Percentiles rank a stretch among this genome's conserved stretches.
phyloP scores from a whole-genome alignment of 1,140 invertebrate genomes.

The Pristionchus pacificus region DNA sequence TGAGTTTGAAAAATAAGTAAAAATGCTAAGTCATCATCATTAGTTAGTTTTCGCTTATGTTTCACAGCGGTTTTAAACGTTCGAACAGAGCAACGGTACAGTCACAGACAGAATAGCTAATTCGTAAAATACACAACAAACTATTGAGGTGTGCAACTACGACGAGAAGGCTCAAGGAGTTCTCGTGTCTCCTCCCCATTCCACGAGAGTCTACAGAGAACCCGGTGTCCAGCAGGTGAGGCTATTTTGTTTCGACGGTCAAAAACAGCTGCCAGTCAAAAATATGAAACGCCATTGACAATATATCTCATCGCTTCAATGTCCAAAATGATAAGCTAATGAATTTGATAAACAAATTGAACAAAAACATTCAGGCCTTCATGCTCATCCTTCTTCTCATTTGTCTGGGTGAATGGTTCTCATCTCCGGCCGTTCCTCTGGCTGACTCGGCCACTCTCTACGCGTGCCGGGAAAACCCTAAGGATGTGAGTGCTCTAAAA shows the following conservation, averaged over 20 bases:
- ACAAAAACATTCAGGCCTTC: constrained; percentile 77
- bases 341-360: too few species aligned
- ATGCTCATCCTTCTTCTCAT: constrained; percentile 85
- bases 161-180: constrained; percentile 71
- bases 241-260: too few species aligned
- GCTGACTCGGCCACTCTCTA: constrained; percentile 74
- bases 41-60: too few species aligned
- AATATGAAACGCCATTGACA: not conserved
- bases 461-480: constrained; percentile 43
- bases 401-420: constrained; percentile 92
- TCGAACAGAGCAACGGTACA: too few species aligned
- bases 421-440: constrained; percentile 90
- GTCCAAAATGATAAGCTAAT: too few species aligned
- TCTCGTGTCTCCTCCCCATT: constrained; percentile 85
- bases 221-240: constrained; percentile 79
- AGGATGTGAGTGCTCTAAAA: constrained; percentile 32
- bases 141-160: constrained; percentile 68
- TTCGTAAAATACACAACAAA: not conserved
- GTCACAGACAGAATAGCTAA: not conserved
- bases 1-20: too few species aligned
- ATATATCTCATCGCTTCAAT: not conserved
- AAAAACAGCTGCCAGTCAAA: too few species aligned
- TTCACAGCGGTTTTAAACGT: too few species aligned
- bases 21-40: too few species aligned
- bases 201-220: constrained; percentile 79